phyloP scores from a whole-genome alignment of 64 coral and sea anemone genomes.

The Pachyseris speciosa region DNA sequence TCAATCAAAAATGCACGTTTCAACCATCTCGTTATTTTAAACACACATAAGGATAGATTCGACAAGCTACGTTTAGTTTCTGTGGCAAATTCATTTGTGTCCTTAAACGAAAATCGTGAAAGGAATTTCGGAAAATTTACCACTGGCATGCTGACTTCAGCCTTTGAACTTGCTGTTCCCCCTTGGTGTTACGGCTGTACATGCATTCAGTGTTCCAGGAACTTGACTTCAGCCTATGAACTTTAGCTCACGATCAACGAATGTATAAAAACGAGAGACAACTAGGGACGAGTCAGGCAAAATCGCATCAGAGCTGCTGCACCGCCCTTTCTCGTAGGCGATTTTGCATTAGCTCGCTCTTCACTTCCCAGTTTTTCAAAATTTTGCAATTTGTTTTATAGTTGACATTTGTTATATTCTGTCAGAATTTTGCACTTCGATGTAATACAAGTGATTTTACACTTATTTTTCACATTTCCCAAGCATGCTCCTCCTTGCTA shows the following conservation, averaged over 20 bases:
- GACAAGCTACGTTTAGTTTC: neutral
- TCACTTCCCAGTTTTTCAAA: neutral
- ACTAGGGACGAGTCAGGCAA: neutral
- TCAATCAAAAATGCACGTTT: slow-evolving; percentile 39
- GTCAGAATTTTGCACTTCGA: neutral
- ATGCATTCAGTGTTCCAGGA: too few species aligned
- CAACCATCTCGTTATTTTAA: neutral
- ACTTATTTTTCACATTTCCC: neutral
- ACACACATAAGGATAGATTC: slow-evolving; percentile 14
- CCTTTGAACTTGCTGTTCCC: too few species aligned
- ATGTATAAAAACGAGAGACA: neutral
- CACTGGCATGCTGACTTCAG: slow-evolving; percentile 13
- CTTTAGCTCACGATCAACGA: too few species aligned
- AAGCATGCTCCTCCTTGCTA: neutral
- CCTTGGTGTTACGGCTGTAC: too few species aligned
- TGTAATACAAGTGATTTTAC: neutral
- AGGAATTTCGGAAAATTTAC: slow-evolving; percentile 15
- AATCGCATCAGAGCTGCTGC: neutral
- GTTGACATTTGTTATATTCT: neutral
- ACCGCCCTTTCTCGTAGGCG: neutral
- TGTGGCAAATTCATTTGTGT: slow-evolving; percentile 45
- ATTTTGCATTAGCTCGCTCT: slow-evolving; percentile 7
- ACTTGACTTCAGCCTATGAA: neutral
- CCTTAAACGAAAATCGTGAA: slow-evolving; percentile 41
- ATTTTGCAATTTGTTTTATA: neutral